Base-by-base conservation (phyloP, 2,888 invertebrate genomes). In the Parnassius orleans region DNA sequence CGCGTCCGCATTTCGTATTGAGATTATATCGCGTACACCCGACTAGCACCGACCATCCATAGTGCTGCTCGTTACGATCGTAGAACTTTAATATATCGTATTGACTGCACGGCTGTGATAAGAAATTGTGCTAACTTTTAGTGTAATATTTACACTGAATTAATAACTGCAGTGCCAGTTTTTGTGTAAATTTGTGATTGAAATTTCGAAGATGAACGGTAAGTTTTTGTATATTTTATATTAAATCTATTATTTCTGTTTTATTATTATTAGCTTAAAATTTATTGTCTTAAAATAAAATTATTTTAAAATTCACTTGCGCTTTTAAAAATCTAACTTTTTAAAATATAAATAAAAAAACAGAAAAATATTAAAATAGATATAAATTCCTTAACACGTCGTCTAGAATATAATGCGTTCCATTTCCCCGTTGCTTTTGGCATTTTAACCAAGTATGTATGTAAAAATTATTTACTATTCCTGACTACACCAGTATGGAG, bases 161-260 rank as follows among this genome's bases (percentile, higher is more conserved):
- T 14, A 48, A 14, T 14, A 46, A n/a, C 5, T 9, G 14, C 7
- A 14, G 48, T 48, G 48, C 12, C 9, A 48, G 3, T 7, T 12
- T 33, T 33, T 33, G 33, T 33, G 33, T 33, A 33, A 33, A 33
- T 33, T 48, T 14, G 14, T 48, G 48, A 9, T 48, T 9, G 9
- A 48, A 15, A 48, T 15, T 48, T 14, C 48, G n/a, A 57, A 44
- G 57, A 61, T 61, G 61, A 61, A 61, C 57, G 61, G 61, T 61
- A 41, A 57, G 61, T 43, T 24, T 12, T 2, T 53, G 11, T 48
- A 24, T 7, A 5, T 5, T 33, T 33, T 33, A 33, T 33, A 7
- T 7, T 33, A 7, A 33, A 7, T 33, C 33, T 33, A 7, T 7
- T 33, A 33, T 33, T 33, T 33, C 7, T 33, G 7, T 33, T 5